Evolutionary conservation across 2,797 vertebrate genomes (phyloP), one percentile per base, ranked within the genome.

Genomic region (Micromesistius poutassou): DNA sequence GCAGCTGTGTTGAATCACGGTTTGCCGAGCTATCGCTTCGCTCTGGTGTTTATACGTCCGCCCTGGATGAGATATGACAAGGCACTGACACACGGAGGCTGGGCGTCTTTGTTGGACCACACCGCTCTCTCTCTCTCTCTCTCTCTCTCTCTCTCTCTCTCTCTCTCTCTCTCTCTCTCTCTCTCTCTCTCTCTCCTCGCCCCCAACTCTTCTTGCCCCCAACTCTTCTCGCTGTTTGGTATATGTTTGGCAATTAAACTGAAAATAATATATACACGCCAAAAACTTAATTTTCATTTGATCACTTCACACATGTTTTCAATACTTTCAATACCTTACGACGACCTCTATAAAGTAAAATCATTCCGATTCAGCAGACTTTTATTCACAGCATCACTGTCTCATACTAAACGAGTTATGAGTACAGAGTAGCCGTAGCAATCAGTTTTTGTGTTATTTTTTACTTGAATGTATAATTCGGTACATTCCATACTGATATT

Each of bases 41-140:
- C 30, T 3, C 30, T 5, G 28, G 5, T 31, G 30, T 68, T 84
- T 30, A 80, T 68, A 76, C 68, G 31, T 6, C 9, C 6, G 72
- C 84, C 38, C 28, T 28, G 76, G 76, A 71, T 74, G 82, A 73
- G 79, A 74, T 81, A 83, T 75, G 68, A 77, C 30, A 22, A 68
- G 33, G 31, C 74, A 13, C n/a, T 6, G 55, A 62, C 55, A 62
- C 55, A 62, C 55, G n/a, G 55, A 25, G 55, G 55, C 55, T n/a
- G 55, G 6, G 55, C 5, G 55, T n/a, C 55, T 22, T 25, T 3
- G 4, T 9, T 62, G 55, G 55, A 62, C 55, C 55, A 62, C 55
- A 62, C 22, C 4, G 55, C 55, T 62, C 7, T 7, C 55, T 25
- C 55, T 62, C 55, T 62, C 55, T 62, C 22, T 62, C 55, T 62